These are phyloP conservation scores for Xenopus petersii DNA, from an alignment of 2,797 vertebrate genomes.

Conservation along the genomic window DNA sequence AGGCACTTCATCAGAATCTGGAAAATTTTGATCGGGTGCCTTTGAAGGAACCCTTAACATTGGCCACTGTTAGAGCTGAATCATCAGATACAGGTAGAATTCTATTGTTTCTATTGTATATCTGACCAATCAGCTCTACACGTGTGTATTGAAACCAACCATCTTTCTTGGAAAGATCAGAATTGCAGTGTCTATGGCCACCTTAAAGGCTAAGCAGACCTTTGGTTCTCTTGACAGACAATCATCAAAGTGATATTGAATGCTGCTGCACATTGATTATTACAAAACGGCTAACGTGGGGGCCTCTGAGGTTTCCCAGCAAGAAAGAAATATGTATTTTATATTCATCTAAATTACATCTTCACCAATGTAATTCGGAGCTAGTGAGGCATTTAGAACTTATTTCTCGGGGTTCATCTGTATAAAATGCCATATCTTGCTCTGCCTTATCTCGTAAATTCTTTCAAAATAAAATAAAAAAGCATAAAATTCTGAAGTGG, in stretches of 20 bases:
- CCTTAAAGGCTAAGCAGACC: background rate
- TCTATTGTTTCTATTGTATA: too few species aligned
- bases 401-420: conserved; percentile 40
- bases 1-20: too few species aligned
- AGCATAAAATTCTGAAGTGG: conserved; percentile 21
- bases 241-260: background rate
- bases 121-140: too few species aligned
- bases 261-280: conserved; percentile 27
- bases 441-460: conserved; percentile 32
- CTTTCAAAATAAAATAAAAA: conserved; percentile 28
- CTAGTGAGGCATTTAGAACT: conserved; percentile 29
- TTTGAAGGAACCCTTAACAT: too few species aligned
- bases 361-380: conserved; percentile 45
- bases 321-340: conserved; percentile 42
- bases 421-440: conserved; percentile 22
- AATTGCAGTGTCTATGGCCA: too few species aligned
- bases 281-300: background rate
- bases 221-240: background rate
- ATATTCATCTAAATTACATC: conserved; percentile 42
- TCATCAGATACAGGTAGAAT: too few species aligned
- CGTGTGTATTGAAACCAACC: too few species aligned
- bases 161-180: too few species aligned
- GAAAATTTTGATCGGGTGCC: too few species aligned
- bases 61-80: too few species aligned
- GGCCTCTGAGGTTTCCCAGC: conserved; percentile 12